Evolutionary conservation across 2,113 vertebrate species (phyloP).

Genomic region (Terrapene triunguis): DNA sequence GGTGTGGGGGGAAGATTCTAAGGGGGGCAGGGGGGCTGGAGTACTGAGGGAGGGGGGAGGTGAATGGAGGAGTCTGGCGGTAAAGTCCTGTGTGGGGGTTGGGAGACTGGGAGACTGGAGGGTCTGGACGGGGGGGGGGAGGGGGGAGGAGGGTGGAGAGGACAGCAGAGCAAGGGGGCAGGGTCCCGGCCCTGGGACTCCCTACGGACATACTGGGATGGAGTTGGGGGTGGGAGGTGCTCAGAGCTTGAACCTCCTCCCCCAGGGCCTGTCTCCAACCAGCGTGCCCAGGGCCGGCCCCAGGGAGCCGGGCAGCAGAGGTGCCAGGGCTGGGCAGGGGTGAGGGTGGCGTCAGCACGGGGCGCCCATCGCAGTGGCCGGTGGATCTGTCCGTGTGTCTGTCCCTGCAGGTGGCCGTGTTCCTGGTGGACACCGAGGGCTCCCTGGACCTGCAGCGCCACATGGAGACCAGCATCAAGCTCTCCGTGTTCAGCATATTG

Average conservation of each 20-base stretch:
- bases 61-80: background rate
- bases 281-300: background rate
- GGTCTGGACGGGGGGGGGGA: no score
- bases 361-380: rapidly evolving
- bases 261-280: background rate
- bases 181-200: background rate
- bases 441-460: constrained; percentile 51
- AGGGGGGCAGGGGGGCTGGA: background rate
- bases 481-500: constrained; percentile 63
- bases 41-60: no score
- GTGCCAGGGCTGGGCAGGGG: background rate
- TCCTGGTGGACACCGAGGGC: constrained; percentile 72
- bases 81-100: no score
- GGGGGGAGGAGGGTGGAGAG: background rate
- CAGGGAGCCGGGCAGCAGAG: background rate
- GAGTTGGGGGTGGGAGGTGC: rapidly evolving
- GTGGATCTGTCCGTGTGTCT: background rate
- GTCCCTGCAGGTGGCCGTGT: constrained; percentile 66
- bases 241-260: background rate
- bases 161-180: no score
- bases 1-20: no score
- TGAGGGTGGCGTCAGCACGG: background rate
- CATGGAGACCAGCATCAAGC: constrained; percentile 56
- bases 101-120: no score
- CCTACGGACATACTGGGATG: background rate